Evolutionary conservation across 2,797 vertebrate genomes (phyloP).

Genomic region (Streptopelia turtur): DNA sequence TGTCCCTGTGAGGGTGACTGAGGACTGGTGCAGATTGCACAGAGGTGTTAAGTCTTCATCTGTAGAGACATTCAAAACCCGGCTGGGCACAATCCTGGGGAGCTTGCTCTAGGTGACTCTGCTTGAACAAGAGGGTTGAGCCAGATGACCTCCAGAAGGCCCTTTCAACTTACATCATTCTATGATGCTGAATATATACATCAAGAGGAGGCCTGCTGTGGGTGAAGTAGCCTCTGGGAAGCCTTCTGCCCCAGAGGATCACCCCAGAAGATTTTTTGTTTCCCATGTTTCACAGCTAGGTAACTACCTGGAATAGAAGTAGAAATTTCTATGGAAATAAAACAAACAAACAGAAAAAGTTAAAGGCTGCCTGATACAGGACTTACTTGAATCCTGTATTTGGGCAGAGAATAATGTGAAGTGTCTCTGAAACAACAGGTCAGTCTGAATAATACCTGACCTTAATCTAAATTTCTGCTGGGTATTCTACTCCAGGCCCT

Average conservation of each 20-base stretch:
- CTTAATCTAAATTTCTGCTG: not conserved
- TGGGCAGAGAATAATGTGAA: not conserved
- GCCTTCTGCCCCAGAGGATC: not conserved
- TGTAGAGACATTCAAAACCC: not conserved
- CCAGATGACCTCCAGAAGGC: not conserved
- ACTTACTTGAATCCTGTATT: not conserved
- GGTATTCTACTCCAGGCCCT: not conserved
- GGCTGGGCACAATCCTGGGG: not conserved
- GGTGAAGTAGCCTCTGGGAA: not conserved
- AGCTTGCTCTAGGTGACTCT: not conserved
- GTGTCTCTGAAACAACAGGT: not conserved
- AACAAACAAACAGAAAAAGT: not conserved
- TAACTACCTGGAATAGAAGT: not conserved
- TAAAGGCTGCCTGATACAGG: not conserved
- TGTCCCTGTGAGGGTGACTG: not conserved
- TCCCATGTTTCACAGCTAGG: not conserved
- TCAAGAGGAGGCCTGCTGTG: not conserved
- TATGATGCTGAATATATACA: not conserved
- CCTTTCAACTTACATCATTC: not conserved
- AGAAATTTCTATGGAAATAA: not conserved
- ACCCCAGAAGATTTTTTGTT: not conserved
- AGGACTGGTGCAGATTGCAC: not conserved
- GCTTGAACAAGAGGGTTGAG: not conserved
- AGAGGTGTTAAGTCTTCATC: not conserved
- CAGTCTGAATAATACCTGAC: not conserved